Evolutionary conservation across 2,888 invertebrate species (phyloP), one percentile per base, ranked within the genome.

Genomic region (Microctonus brassicae): DNA sequence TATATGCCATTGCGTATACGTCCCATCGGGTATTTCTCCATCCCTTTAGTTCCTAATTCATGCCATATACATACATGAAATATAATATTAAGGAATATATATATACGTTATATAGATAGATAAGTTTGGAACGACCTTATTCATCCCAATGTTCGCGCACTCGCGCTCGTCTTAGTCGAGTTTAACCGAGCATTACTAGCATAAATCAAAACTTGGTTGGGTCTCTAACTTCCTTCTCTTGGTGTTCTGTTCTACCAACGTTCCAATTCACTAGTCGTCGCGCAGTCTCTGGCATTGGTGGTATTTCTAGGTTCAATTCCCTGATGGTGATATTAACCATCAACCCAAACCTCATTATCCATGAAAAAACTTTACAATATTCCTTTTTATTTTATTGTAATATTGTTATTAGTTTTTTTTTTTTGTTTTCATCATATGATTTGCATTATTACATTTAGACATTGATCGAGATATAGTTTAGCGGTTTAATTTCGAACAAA

Each of bases 161-260:
- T 55, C 58, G 55, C 64, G 22, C 60, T 62, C 63, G 68, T 75
- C 75, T 80, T 80, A 77, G 75, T 75, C 78, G 77, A 80, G 79
- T 81, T 81, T 77, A 80, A 79, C 78, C 77, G 80, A 80, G 81
- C 82, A 81, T 83, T 81, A 80, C 78, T 77, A 76, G 79, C 79
- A 82, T 84, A 84, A 85, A 84, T 85, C 84, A 84, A 83, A 84
- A 85, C 83, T 85, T 84, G 73, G 57, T 57, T 57, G 29, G 47
- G 77, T 75, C 73, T 57, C 74, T 75, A 78, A 82, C 78, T 83
- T 82, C 79, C 78, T 80, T 80, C 73, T 72, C 76, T 76, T 72
- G 69, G 65, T n/a, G n/a, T n/a, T n/a, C n/a, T 75, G 65, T 76
- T 77, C 57, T 24, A 58, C 68, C 53, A 36, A 61, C 79, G 78